Evolutionary conservation across 2,797 vertebrate species (phyloP).

Genomic region (Spheniscus humboldti): DNA sequence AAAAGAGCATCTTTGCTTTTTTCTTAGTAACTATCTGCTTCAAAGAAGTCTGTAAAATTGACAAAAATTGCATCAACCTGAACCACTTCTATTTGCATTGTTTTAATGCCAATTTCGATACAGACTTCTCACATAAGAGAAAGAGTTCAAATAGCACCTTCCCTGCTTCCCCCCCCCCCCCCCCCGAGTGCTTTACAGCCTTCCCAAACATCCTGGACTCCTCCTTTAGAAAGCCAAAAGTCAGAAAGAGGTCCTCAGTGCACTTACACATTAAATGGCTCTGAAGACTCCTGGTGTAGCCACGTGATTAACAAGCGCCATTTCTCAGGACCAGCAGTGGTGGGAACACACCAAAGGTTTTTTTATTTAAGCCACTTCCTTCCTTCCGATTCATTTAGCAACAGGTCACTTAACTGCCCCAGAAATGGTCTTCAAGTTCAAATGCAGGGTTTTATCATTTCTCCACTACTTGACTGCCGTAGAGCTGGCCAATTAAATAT

Average conservation of each 20-base stretch:
- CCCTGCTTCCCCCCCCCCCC: not conserved
- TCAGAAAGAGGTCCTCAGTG: not conserved
- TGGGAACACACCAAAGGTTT: not conserved
- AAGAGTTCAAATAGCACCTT: not conserved
- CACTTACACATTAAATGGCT: not conserved
- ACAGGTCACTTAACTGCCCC: not conserved
- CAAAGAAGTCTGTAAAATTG: not conserved
- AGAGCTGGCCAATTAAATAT: constrained; percentile 71
- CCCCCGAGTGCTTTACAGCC: fast-evolving
- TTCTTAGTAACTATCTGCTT: not conserved
- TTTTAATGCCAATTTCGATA: not conserved
- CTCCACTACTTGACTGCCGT: constrained; percentile 26
- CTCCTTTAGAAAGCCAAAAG: not conserved
- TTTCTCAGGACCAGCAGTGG: not conserved
- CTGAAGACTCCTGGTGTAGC: not conserved
- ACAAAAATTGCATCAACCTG: not conserved
- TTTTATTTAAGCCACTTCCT: not conserved
- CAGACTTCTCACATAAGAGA: not conserved
- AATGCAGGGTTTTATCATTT: constrained; percentile 40
- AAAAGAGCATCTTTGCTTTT: not conserved
- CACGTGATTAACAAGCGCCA: not conserved
- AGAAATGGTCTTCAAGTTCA: constrained; percentile 16
- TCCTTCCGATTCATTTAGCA: not conserved
- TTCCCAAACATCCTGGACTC: not conserved
- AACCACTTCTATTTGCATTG: not conserved